Evolutionary conservation across 2,797 vertebrate species (phyloP).

Genomic region (Microcaecilia unicolor): DNA sequence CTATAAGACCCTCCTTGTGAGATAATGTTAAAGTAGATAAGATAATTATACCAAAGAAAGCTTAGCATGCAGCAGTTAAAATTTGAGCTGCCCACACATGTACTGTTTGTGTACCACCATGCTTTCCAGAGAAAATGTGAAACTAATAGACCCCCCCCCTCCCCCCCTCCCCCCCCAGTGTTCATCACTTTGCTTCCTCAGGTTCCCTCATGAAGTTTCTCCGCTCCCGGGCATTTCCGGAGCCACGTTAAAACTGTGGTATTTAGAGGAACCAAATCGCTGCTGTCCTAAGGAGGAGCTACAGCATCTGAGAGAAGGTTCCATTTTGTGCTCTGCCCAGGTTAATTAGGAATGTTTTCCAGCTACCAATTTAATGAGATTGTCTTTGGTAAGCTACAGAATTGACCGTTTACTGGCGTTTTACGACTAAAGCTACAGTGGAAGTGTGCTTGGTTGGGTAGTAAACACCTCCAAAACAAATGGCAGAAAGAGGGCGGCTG

Average conservation of each 20-base stretch:
- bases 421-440: too few relatives aligned
- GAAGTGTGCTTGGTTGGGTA: constrained; percentile 13
- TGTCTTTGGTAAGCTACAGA: too few relatives aligned
- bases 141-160: too few relatives aligned
- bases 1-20: constrained; percentile 51
- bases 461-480: constrained; percentile 30
- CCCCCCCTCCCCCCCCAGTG: too few relatives aligned
- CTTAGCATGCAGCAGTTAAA: constrained; percentile 49
- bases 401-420: too few relatives aligned
- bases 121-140: constrained; percentile 42
- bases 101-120: too few relatives aligned
- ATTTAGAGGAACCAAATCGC: constrained; percentile 22
- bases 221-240: constrained; percentile 18
- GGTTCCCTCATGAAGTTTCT: constrained; percentile 37
- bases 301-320: constrained; percentile 45
- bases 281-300: not conserved
- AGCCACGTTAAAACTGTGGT: too few relatives aligned
- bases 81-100: constrained; percentile 39
- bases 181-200: constrained; percentile 23
- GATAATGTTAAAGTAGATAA: constrained; percentile 50
- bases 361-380: too few relatives aligned
- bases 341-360: too few relatives aligned
- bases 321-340: too few relatives aligned
- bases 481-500: too few relatives aligned
- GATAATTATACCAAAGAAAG: constrained; percentile 70